These are phyloP conservation scores for Anolis carolinensis DNA, from an alignment of 2,113 vertebrate species.

Conservation along the genomic window DNA sequence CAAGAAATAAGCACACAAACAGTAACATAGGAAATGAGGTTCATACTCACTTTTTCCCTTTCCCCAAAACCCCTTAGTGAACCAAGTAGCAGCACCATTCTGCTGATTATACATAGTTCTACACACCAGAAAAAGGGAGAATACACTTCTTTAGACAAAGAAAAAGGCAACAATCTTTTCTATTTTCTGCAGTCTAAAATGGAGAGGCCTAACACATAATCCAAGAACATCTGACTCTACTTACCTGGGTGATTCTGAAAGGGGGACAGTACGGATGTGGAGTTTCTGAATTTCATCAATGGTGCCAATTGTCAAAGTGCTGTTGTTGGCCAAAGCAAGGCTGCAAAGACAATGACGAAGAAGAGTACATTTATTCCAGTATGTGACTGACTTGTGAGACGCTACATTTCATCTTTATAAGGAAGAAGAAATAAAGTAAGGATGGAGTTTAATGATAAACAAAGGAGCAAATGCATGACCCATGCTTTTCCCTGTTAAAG, in stretches of 20 bases:
- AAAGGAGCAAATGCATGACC: no score
- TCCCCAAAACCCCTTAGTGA: background rate
- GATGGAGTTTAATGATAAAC: no score
- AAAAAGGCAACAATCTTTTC: background rate
- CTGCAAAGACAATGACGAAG: conserved; percentile 64
- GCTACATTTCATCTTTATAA: no score
- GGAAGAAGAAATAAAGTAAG: no score
- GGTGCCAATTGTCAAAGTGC: conserved; percentile 97
- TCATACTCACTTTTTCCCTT: background rate
- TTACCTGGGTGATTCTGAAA: conserved; percentile 96
- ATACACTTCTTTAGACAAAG: background rate
- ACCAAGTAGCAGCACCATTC: background rate
- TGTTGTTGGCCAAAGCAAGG: conserved; percentile 96
- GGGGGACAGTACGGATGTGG: conserved; percentile 95
- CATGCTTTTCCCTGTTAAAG: background rate
- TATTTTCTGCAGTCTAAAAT: background rate
- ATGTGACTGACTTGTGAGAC: no score
- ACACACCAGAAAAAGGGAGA: background rate
- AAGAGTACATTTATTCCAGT: background rate
- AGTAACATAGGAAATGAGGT: background rate
- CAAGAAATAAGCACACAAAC: fast-evolving
- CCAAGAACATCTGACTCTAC: conserved; percentile 13
- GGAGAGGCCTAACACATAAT: background rate
- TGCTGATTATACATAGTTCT: background rate
- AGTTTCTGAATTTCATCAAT: conserved; percentile 99